These are phyloP conservation scores for Sipha flava DNA, from an alignment of 1,140 invertebrate genomes.

Conservation along the genomic window DNA sequence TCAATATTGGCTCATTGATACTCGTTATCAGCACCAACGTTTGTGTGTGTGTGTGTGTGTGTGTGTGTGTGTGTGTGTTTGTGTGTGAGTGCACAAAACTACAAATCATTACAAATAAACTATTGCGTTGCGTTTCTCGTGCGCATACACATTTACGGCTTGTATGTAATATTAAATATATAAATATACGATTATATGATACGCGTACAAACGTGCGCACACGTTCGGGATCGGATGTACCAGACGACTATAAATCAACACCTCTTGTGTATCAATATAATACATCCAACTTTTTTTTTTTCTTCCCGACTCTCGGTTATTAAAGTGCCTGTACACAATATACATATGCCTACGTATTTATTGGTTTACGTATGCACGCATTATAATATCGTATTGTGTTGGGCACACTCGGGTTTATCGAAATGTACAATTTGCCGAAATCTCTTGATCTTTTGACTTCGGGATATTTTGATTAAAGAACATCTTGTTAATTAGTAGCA, in stretches of 20 bases:
- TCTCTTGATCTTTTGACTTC: constrained; percentile 1
- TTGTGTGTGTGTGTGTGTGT: too few relatives aligned
- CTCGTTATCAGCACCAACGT: neutral
- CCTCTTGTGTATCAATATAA: neutral
- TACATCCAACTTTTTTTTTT: neutral
- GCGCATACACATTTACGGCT: neutral
- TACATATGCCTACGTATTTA: too few relatives aligned
- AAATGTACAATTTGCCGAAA: neutral
- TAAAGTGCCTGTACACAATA: neutral
- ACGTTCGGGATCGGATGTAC: neutral
- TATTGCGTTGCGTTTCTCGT: constrained; percentile 1
- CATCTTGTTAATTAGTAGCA: neutral
- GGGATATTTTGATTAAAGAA: neutral
- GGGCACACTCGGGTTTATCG: neutral
- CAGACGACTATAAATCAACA: neutral
- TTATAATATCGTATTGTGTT: too few relatives aligned
- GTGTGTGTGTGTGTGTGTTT: too few relatives aligned
- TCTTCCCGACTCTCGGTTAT: neutral
- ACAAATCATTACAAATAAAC: constrained; percentile 4
- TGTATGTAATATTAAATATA: too few relatives aligned
- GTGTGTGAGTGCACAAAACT: neutral
- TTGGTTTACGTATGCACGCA: too few relatives aligned
- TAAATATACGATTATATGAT: too few relatives aligned
- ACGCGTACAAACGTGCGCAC: neutral
- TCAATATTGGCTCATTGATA: neutral